phyloP scores from a whole-genome alignment of 2,113 vertebrate species.

The Dipodomys spectabilis region DNA sequence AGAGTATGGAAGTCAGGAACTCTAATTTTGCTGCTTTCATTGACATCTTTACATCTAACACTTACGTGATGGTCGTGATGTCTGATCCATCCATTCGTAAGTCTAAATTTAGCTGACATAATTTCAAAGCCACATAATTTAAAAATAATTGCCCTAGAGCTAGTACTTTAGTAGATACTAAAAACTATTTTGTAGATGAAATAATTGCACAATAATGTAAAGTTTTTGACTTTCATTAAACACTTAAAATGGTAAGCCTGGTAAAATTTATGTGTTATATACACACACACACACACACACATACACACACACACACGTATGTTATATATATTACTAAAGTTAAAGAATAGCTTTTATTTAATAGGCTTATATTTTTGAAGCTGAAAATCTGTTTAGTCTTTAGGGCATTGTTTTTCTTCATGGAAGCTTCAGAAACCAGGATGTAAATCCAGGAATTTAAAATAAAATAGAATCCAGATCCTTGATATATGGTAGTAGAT shows the following conservation, averaged over 20 bases:
- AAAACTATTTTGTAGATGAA: constrained; percentile 45
- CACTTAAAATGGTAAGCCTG: constrained; percentile 43
- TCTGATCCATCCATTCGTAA: constrained; percentile 99
- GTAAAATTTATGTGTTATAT: not conserved
- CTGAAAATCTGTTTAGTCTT: constrained; percentile 47
- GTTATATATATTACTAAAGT: constrained; percentile 16
- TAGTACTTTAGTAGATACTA: constrained; percentile 56
- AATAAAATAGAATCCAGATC: constrained; percentile 58
- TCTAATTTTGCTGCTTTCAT: constrained; percentile 99
- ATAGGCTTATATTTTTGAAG: constrained; percentile 48
- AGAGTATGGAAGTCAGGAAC: constrained; percentile 99
- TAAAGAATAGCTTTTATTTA: constrained; percentile 45
- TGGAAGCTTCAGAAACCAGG: constrained; percentile 50
- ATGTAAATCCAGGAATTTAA: constrained; percentile 42
- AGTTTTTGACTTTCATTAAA: constrained; percentile 34
- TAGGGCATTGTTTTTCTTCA: constrained; percentile 9
- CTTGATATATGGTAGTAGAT: not conserved
- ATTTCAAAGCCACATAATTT: constrained; percentile 47
- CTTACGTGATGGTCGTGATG: constrained; percentile 99
- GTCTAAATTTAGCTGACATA: constrained; percentile 79
- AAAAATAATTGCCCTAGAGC: constrained; percentile 45
- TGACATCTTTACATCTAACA: constrained; percentile 99
- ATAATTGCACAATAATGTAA: not conserved
- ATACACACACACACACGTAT: not conserved
- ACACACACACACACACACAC: no score